These are phyloP conservation scores for Mesoclemmys tuberculata DNA, from an alignment of 2,113 vertebrate species.

Conservation along the genomic window DNA sequence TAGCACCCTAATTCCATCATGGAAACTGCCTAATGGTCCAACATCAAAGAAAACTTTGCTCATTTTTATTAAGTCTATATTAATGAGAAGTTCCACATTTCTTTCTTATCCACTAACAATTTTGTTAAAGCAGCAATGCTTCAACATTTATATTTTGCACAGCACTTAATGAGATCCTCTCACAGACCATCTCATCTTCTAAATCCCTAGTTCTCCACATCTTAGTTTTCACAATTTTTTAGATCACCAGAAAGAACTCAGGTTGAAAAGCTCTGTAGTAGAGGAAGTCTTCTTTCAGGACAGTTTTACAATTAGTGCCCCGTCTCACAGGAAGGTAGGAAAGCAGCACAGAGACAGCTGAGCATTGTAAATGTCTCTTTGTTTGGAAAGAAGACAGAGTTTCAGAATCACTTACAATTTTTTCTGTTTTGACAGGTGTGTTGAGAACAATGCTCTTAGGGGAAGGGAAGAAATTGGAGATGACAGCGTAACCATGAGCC, in stretches of 20 bases:
- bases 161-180: constrained; percentile 7
- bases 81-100: neutral
- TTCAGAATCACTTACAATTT: neutral
- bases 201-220: neutral
- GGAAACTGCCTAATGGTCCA: neutral
- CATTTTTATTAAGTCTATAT: too few relatives aligned
- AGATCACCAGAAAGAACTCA: neutral
- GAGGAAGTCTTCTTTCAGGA: neutral
- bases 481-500: neutral
- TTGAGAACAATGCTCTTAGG: neutral
- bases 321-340: neutral
- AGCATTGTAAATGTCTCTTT: accelerated
- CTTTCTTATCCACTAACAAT: neutral
- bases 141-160: neutral
- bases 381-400: neutral
- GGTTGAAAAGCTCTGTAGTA: constrained; percentile 15
- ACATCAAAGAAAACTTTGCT: neutral
- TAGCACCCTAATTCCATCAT: neutral
- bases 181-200: neutral
- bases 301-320: neutral
- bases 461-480: neutral
- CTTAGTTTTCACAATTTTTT: neutral
- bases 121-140: neutral
- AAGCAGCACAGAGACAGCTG: neutral
- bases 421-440: neutral